Percentiles rank a stretch among this genome's conserved stretches.
These are phyloP conservation scores for Erebia ligea DNA, from an alignment of 2,888 invertebrate genomes.

Conservation along the genomic window DNA sequence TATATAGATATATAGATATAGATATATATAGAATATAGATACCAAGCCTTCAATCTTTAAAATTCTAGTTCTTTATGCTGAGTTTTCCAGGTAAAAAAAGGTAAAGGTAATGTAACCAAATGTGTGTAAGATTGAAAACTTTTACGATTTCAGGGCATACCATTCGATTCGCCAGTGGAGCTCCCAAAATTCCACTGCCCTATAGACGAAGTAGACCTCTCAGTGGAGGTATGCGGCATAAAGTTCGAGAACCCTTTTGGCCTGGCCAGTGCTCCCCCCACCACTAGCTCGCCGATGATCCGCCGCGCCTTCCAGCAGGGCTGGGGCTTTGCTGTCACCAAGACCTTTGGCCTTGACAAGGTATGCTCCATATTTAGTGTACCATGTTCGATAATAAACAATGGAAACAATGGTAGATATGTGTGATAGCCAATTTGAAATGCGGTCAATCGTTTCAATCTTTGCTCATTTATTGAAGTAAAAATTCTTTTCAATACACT, in stretches of 20 bases:
- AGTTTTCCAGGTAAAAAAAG: too few species aligned
- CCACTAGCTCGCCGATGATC: slow-evolving; percentile 97
- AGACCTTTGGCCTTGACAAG: slow-evolving; percentile 97
- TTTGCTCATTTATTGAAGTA: too few species aligned
- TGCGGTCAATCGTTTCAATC: too few species aligned
- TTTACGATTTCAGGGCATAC: slow-evolving; percentile 75
- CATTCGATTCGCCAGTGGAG: slow-evolving; percentile 85
- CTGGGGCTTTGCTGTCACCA: slow-evolving; percentile 98
- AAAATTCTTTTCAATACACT: too few species aligned
- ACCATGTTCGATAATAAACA: not conserved
- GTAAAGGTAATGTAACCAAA: too few species aligned
- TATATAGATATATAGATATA: too few species aligned
- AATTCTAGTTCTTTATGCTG: too few species aligned
- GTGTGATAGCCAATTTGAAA: too few species aligned
- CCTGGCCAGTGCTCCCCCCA: slow-evolving; percentile 97
- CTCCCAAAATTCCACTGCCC: slow-evolving; percentile 96
- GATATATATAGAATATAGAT: too few species aligned
- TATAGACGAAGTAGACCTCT: slow-evolving; percentile 96
- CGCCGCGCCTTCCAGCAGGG: slow-evolving; percentile 81
- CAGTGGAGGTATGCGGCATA: slow-evolving; percentile 96
- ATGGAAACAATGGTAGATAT: too few species aligned
- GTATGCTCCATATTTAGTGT: slow-evolving; percentile 51
- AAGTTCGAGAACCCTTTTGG: slow-evolving; percentile 98
- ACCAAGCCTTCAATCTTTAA: too few species aligned
- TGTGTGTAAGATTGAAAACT: not conserved